Conservation (phyloP, 2,888 invertebrate genomes). For the Noctua janthe region DNA sequence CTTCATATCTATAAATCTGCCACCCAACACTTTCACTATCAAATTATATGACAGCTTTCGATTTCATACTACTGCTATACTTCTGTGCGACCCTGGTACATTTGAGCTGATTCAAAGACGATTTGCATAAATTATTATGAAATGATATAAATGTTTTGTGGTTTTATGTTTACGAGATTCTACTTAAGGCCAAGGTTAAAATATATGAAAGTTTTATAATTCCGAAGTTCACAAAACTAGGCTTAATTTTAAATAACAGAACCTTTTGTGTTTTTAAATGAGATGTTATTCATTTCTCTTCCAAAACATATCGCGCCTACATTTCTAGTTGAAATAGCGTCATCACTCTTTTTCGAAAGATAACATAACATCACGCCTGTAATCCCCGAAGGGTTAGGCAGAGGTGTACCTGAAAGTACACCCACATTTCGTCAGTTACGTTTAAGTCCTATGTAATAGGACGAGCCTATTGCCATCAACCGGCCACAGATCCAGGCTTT, state of each 20-base stretch:
- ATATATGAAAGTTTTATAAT: not conserved
- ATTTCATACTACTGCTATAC: slow-evolving; percentile 58
- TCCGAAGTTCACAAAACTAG: not conserved
- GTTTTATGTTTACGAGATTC: not conserved
- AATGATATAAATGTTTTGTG: not conserved
- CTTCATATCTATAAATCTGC: slow-evolving; percentile 58
- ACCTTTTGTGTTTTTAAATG: not conserved
- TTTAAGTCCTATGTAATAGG: too few species aligned
- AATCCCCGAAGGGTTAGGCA: too few species aligned
- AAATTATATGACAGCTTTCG: slow-evolving; percentile 72
- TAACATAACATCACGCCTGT: too few species aligned
- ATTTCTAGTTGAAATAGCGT: not conserved
- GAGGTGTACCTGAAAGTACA: too few species aligned
- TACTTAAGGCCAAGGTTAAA: not conserved
- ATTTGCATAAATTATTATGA: slow-evolving; percentile 16
- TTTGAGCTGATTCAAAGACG: not conserved
- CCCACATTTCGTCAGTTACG: too few species aligned
- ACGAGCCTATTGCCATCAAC: too few species aligned
- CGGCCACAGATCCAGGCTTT: too few species aligned
- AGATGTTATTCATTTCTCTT: not conserved
- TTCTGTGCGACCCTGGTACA: slow-evolving; percentile 41
- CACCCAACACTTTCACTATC: slow-evolving; percentile 74
- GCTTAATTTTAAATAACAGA: not conserved
- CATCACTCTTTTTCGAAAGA: too few species aligned
- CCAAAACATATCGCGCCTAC: not conserved